Percentiles rank a stretch among this genome's conserved stretches.
These are phyloP conservation scores for Bombus confusus DNA, from an alignment of 1,140 invertebrate genomes.

Conservation along the genomic window DNA sequence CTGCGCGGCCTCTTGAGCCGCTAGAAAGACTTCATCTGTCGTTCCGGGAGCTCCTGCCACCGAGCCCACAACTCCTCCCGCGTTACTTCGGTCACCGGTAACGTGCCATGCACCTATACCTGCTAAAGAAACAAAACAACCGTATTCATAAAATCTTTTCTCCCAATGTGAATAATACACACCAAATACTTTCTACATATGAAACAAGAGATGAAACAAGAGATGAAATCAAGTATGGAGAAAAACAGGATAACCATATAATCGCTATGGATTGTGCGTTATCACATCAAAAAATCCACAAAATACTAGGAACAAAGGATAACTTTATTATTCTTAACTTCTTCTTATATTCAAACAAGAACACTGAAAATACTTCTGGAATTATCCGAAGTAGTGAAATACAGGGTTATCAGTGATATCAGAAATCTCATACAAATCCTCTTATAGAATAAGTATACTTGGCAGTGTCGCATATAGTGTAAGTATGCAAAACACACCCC, in stretches of 20 bases:
- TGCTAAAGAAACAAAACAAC: conserved; percentile 62
- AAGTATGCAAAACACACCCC: conserved; percentile 23
- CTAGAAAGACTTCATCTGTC: conserved; percentile 87
- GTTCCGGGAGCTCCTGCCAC: conserved; percentile 78
- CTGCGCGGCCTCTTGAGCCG: conserved; percentile 87
- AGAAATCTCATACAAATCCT: conserved; percentile 46
- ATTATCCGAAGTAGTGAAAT: conserved; percentile 54
- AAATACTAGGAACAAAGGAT: conserved; percentile 46
- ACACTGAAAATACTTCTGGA: conserved; percentile 45
- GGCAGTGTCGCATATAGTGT: conserved; percentile 39
- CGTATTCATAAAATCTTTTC: conserved; percentile 28
- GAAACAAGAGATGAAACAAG: not conserved
- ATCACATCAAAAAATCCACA: not conserved
- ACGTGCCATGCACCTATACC: conserved; percentile 85
- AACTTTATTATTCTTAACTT: conserved; percentile 53
- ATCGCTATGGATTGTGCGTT: not conserved
- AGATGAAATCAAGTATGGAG: not conserved
- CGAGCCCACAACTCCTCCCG: conserved; percentile 76
- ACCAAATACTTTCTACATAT: not conserved
- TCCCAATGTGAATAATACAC: not conserved
- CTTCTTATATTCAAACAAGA: conserved; percentile 31
- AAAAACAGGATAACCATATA: not conserved
- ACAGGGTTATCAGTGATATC: conserved; percentile 37
- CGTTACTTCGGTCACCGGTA: conserved; percentile 85
- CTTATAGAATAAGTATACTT: conserved; percentile 35